Evolutionary conservation across 2,113 vertebrate genomes (phyloP).

Genomic region (Danionella cerebrum): DNA sequence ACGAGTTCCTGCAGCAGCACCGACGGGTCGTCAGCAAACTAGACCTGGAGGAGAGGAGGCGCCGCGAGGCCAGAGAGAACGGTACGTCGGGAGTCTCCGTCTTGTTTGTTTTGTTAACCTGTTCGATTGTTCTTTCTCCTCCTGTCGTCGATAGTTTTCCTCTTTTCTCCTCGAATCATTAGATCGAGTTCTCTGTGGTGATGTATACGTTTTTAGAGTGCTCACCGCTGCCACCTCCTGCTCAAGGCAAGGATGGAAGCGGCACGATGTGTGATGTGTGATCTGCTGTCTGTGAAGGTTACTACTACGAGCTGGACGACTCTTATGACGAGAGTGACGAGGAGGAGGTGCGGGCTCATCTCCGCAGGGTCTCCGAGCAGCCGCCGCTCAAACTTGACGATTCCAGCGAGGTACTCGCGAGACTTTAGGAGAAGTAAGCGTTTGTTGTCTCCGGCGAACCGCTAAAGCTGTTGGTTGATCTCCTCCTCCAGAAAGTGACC

Average conservation of each 20-base stretch:
- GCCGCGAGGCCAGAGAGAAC: slow-evolving; percentile 87
- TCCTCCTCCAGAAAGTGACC: slow-evolving; percentile 80
- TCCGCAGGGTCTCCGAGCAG: slow-evolving; percentile 88
- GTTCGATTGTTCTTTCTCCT: no score
- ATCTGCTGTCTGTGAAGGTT: no score
- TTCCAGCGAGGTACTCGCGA: slow-evolving; percentile 77
- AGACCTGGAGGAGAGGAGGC: slow-evolving; percentile 87
- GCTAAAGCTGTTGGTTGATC: background rate
- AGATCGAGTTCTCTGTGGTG: no score
- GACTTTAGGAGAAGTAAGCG: background rate
- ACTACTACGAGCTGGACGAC: slow-evolving; percentile 96
- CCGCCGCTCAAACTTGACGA: slow-evolving; percentile 92
- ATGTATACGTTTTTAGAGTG: no score
- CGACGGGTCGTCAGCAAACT: slow-evolving; percentile 88
- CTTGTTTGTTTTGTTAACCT: no score
- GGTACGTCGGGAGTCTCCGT: slow-evolving; percentile 70
- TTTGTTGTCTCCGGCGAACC: background rate
- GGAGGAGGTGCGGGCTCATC: slow-evolving; percentile 91
- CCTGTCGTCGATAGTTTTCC: no score
- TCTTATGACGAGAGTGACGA: slow-evolving; percentile 96
- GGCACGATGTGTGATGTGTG: no score
- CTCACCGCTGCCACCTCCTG: no score
- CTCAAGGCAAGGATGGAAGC: no score
- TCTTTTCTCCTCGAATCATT: no score
- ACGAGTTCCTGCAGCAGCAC: slow-evolving; percentile 88